Conservation (phyloP, 1,140 invertebrate genomes). For the Neodiprion pinetum region DNA sequence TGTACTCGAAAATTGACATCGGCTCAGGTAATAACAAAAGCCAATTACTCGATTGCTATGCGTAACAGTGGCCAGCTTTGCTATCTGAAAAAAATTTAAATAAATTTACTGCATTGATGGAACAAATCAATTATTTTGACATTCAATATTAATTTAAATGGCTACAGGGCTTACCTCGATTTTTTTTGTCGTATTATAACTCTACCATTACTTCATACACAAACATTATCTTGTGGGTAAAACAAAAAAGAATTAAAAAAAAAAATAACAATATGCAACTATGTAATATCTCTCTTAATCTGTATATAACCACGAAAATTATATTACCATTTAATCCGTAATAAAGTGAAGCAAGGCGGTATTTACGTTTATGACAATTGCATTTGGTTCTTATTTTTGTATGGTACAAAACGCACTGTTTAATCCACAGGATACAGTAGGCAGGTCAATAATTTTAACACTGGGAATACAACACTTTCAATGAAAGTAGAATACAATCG, state of each 20-base stretch:
- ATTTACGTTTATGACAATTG: too few relatives aligned
- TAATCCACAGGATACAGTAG: background rate
- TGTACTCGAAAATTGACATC: background rate
- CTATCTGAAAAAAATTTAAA: background rate
- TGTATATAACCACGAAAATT: background rate
- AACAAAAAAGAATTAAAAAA: too few relatives aligned
- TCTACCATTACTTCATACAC: background rate
- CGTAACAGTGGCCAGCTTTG: slow-evolving; percentile 15
- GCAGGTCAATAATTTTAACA: background rate
- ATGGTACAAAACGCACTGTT: too few relatives aligned
- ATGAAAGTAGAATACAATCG: background rate
- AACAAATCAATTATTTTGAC: background rate
- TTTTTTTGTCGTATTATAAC: background rate
- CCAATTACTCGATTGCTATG: background rate
- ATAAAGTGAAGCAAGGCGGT: too few relatives aligned
- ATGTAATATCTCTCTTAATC: background rate
- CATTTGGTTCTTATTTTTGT: too few relatives aligned
- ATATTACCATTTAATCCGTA: background rate
- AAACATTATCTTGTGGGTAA: background rate
- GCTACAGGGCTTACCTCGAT: background rate
- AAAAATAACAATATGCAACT: background rate
- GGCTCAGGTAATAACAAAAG: background rate
- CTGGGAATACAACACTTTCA: background rate
- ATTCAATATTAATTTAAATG: too few relatives aligned
- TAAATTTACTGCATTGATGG: background rate